A percentile compares a stretch with the other conserved stretches of the same genome.
Conservation (phyloP, 1,140 invertebrate species). For the Magallana gigas region DNA sequence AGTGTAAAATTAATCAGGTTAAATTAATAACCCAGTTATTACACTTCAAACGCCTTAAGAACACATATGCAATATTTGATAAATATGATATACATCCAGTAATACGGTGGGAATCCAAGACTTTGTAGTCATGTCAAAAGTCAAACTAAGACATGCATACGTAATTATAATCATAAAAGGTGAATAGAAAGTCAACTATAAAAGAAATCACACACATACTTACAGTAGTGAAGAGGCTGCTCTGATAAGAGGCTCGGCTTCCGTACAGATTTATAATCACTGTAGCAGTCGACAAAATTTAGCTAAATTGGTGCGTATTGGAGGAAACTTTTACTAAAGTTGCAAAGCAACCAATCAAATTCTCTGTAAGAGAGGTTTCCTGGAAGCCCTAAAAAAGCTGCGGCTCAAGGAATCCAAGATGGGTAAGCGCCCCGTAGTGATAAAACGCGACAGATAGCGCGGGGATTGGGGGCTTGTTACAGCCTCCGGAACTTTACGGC, state of each 20-base stretch:
- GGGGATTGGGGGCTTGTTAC: background rate
- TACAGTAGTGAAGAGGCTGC: constrained; percentile 32
- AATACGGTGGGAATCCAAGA: background rate
- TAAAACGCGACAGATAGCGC: constrained; percentile 32
- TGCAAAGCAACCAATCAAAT: constrained; percentile 11
- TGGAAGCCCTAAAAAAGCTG: constrained; percentile 28
- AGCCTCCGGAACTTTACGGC: background rate
- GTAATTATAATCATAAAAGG: constrained; percentile 11
- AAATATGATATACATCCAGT: background rate
- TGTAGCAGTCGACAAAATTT: constrained; percentile 27
- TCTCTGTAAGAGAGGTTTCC: background rate
- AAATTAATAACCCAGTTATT: background rate
- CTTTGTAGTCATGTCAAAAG: background rate
- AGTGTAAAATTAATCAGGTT: background rate
- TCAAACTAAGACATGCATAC: background rate
- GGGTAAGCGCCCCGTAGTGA: constrained; percentile 29
- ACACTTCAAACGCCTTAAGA: background rate
- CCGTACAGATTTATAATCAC: constrained; percentile 34
- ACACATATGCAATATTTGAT: background rate
- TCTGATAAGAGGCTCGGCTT: constrained; percentile 27
- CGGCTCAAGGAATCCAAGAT: constrained; percentile 31
- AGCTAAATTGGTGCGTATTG: constrained; percentile 20
- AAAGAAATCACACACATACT: constrained; percentile 36
- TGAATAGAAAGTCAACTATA: constrained; percentile 6
- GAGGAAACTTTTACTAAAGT: constrained; percentile 29